Conservation (phyloP, 2,797 vertebrate species). For the Huso huso region DNA sequence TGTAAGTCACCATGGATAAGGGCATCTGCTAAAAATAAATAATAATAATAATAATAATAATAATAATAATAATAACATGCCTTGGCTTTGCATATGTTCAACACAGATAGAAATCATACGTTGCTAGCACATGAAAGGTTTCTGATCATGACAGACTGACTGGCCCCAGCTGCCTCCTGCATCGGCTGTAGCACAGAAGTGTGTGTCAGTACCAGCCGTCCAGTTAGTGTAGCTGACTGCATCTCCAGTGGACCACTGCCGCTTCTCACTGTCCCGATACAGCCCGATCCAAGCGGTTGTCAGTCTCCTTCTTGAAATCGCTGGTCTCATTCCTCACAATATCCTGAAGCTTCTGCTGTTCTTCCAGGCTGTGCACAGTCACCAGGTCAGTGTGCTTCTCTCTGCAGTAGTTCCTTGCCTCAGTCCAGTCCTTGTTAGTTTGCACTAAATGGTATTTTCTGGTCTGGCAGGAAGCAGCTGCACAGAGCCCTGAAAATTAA, state of each 20-base stretch:
- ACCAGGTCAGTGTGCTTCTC: not conserved
- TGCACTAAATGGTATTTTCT: not conserved
- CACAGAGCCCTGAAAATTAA: not conserved
- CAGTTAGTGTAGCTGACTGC: not conserved
- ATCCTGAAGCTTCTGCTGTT: not conserved
- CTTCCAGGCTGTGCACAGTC: not conserved
- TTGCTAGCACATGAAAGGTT: not conserved
- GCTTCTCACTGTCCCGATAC: not conserved
- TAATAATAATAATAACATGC: no score
- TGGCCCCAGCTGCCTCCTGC: not conserved
- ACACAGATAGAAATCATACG: not conserved
- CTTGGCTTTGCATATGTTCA: not conserved
- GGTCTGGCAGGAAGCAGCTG: not conserved
- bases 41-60: no score
- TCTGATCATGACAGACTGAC: not conserved
- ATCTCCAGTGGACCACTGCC: not conserved
- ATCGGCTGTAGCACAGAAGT: not conserved
- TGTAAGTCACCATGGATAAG: no score
- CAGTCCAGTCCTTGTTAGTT: not conserved
- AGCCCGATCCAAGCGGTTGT: not conserved
- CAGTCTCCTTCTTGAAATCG: no score
- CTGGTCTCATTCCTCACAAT: no score
- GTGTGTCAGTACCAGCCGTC: not conserved
- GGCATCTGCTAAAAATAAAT: no score
- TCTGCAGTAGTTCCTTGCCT: not conserved